Conservation (phyloP, 64 coral and sea anemone species). For the Exaiptasia diaphana region DNA sequence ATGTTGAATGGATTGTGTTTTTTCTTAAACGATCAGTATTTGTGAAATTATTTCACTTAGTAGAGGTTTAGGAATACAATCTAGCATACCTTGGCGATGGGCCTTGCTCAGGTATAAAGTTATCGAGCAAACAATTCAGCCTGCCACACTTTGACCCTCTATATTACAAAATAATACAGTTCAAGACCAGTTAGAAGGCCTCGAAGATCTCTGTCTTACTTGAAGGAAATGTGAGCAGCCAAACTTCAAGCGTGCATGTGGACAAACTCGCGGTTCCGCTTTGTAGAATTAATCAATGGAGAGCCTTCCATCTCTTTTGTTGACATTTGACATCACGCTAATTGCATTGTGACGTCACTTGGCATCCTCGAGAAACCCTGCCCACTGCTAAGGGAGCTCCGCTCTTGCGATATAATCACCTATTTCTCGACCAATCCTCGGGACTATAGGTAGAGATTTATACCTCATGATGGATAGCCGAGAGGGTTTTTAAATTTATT, state of each 20-base stretch:
- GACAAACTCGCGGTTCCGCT: slow-evolving; percentile 90
- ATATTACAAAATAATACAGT: background rate
- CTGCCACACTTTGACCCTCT: background rate
- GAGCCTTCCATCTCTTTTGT: slow-evolving; percentile 88
- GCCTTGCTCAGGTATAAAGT: no score
- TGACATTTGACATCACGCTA: slow-evolving; percentile 98
- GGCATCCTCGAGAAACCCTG: slow-evolving; percentile 76
- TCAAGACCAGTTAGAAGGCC: background rate
- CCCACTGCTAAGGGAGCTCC: slow-evolving; percentile 8
- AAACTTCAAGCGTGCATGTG: background rate
- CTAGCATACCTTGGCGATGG: no score
- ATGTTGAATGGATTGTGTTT: no score
- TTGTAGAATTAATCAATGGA: slow-evolving; percentile 97
- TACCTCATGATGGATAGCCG: background rate
- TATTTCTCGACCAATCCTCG: background rate
- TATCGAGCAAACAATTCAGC: no score
- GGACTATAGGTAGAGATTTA: background rate
- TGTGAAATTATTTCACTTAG: no score
- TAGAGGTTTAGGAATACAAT: no score
- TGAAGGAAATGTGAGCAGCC: background rate
- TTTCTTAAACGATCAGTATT: no score
- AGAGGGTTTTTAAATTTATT: background rate
- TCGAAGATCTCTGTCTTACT: background rate
- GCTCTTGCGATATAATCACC: background rate
- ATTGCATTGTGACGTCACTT: slow-evolving; percentile 96